Conservation (phyloP, 2,113 vertebrate genomes). For the Suncus etruscus region DNA sequence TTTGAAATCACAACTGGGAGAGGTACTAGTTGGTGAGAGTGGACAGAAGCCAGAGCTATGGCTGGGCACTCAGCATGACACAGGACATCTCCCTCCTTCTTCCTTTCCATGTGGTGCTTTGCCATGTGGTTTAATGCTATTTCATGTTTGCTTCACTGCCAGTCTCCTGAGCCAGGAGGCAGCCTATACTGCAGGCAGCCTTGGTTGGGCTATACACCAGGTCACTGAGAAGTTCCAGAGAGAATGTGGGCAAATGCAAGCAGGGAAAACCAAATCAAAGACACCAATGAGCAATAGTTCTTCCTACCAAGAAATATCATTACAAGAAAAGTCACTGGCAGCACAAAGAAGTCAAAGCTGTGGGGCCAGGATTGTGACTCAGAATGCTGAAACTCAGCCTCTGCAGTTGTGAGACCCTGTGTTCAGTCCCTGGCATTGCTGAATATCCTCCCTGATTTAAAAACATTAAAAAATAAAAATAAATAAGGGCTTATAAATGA, state of each 20-base stretch:
- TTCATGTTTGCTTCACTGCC: neutral
- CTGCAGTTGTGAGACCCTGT: no score
- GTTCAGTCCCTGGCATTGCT: no score
- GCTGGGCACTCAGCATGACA: neutral
- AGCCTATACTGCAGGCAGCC: fast-evolving
- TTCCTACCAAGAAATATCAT: neutral
- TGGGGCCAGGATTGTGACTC: no score
- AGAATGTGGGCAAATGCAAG: neutral
- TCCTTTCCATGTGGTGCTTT: neutral
- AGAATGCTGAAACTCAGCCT: no score
- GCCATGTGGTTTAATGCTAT: neutral
- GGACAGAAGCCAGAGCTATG: neutral
- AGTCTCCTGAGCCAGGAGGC: neutral
- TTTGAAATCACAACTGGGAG: neutral
- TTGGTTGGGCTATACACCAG: fast-evolving
- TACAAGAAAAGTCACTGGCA: neutral
- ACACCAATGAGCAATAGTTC: neutral
- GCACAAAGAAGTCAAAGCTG: no score
- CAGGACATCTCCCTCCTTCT: neutral
- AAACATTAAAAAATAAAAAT: no score
- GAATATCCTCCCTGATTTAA: no score
- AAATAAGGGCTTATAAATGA: slow-evolving; percentile 13
- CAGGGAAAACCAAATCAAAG: neutral
- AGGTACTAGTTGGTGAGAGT: neutral
- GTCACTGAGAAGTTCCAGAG: neutral